Conservation (phyloP, 2,113 vertebrate genomes). For the Prionailurus viverrinus region DNA sequence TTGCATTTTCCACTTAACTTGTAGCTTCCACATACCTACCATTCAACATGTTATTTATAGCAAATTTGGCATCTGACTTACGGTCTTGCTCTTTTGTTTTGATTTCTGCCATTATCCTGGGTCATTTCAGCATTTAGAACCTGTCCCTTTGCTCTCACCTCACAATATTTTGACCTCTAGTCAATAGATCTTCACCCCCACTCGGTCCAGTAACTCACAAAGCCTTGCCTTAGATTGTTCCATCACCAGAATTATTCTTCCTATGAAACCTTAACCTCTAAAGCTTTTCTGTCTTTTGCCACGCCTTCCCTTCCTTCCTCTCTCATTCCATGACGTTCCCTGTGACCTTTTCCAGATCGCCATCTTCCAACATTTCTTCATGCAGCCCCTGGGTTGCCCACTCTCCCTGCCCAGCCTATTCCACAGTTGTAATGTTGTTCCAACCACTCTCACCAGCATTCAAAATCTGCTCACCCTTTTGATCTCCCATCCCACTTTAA, state of each 20-base stretch:
- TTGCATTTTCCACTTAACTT: background rate
- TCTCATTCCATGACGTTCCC: constrained; percentile 3
- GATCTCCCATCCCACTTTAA: background rate
- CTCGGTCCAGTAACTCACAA: background rate
- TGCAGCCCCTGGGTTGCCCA: background rate
- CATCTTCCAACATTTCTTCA: background rate
- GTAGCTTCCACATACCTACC: background rate
- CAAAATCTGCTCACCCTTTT: background rate
- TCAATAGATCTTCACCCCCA: background rate
- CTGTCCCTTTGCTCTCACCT: background rate
- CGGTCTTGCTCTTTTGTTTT: background rate
- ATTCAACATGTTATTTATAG: constrained; percentile 2
- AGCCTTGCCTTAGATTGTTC: background rate
- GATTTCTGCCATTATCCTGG: background rate
- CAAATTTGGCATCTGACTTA: background rate
- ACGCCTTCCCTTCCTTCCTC: background rate
- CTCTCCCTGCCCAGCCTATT: background rate
- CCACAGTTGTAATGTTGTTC: background rate
- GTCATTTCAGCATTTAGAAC: background rate
- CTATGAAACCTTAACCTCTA: background rate
- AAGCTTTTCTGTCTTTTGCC: background rate
- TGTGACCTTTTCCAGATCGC: background rate
- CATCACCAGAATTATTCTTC: background rate
- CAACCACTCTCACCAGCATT: background rate
- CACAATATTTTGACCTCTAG: background rate